phyloP scores from a whole-genome alignment of 1,140 invertebrate genomes.

The Muscidifurax raptorellus region DNA sequence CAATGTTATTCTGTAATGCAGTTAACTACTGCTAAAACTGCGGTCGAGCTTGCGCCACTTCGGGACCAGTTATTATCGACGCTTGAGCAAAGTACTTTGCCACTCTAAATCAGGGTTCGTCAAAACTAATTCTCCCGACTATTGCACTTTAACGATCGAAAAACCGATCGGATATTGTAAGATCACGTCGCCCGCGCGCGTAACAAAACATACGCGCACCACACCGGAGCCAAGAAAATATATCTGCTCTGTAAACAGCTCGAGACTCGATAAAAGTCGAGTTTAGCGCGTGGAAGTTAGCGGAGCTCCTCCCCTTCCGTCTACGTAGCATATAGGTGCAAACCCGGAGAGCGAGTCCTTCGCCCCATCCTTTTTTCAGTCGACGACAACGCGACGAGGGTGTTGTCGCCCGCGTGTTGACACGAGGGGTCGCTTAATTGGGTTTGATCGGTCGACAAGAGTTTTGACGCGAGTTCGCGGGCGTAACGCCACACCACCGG shows the following conservation, averaged over 20 bases:
- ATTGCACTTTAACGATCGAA: too few relatives aligned
- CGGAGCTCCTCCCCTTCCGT: neutral
- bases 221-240: neutral
- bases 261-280: neutral
- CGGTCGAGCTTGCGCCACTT: neutral
- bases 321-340: neutral
- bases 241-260: neutral
- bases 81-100: neutral
- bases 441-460: conserved; percentile 48
- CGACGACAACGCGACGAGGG: neutral
- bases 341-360: neutral
- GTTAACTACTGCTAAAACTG: conserved; percentile 3
- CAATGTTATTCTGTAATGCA: neutral
- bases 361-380: neutral
- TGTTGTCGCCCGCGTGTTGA: neutral
- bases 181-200: neutral
- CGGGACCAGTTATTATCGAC: neutral
- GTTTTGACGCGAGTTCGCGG: neutral
- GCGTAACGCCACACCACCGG: conserved; percentile 4
- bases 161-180: too few relatives aligned
- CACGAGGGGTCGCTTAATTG: conserved; percentile 45
- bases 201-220: neutral
- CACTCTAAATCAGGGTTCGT: too few relatives aligned
- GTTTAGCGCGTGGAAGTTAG: neutral
- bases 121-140: too few relatives aligned